Percentiles rank a stretch among this genome's conserved stretches.
Conservation (phyloP, 2,113 vertebrate species). For the Colistium nudipinnis region DNA sequence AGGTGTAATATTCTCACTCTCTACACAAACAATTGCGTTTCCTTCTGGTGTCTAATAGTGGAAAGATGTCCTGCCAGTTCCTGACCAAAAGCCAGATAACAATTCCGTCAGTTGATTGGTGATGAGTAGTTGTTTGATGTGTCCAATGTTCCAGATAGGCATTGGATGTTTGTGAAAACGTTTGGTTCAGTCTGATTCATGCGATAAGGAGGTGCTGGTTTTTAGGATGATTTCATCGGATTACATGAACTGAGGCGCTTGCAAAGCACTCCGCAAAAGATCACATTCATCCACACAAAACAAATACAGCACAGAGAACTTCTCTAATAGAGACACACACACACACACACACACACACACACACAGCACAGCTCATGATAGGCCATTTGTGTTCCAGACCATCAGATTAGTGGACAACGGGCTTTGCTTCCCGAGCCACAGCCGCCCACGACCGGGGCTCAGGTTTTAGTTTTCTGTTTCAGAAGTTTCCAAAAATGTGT, state of each 20-base stretch:
- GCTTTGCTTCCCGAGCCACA: background rate
- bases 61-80: constrained; percentile 35
- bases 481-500: constrained; percentile 1
- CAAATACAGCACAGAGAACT: background rate
- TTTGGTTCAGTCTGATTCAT: constrained; percentile 36
- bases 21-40: constrained; percentile 3
- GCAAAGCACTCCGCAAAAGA: background rate
- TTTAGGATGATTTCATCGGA: constrained; percentile 23
- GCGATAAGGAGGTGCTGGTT: background rate
- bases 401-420: background rate
- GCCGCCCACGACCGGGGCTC: background rate
- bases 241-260: background rate
- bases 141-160: constrained; percentile 44
- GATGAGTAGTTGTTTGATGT: constrained; percentile 35
- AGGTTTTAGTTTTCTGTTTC: background rate
- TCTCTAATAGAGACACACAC: background rate
- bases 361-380: background rate
- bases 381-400: background rate
- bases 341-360: background rate
- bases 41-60: constrained; percentile 40
- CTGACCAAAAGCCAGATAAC: constrained; percentile 31
- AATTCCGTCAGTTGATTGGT: constrained; percentile 36
- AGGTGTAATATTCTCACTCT: background rate
- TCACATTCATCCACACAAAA: background rate
- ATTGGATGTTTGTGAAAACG: constrained; percentile 39